A percentile compares a stretch with the other conserved stretches of the same genome.
Conservation (phyloP, 2,113 vertebrate genomes). For the Oreocharis arfaki region DNA sequence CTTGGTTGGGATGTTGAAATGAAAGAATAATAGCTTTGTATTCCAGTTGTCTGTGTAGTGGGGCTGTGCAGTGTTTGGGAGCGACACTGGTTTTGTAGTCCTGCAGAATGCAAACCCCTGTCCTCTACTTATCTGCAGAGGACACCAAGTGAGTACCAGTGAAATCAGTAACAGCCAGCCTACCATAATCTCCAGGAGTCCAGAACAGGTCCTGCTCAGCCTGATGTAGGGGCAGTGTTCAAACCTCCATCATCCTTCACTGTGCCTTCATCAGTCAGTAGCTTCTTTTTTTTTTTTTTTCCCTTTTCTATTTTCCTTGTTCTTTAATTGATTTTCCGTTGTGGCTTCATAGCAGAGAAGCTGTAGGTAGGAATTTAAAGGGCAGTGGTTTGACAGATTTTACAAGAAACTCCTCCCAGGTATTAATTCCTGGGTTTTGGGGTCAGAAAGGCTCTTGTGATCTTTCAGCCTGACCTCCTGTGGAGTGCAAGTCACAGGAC, state of each 20-base stretch:
- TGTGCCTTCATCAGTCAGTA: background rate
- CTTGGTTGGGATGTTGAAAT: background rate
- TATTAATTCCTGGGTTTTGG: constrained; percentile 22
- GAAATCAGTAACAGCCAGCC: background rate
- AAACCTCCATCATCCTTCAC: background rate
- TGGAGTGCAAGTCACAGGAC: background rate
- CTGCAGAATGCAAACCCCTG: background rate
- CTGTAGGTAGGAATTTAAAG: constrained; percentile 24
- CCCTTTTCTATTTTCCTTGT: background rate
- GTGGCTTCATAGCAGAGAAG: background rate
- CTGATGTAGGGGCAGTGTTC: background rate
- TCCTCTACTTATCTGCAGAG: background rate
- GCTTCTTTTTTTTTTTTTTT: background rate
- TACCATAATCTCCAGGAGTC: background rate
- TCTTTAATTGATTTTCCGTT: background rate
- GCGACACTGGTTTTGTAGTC: fast-evolving
- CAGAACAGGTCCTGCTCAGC: background rate
- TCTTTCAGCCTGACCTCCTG: background rate
- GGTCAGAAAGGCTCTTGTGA: constrained; percentile 6
- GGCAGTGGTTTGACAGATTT: background rate
- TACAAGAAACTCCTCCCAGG: constrained; percentile 19
- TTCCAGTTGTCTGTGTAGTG: background rate
- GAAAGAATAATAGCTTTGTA: background rate
- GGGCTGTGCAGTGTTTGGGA: background rate
- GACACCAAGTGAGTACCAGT: background rate